A percentile compares a stretch with the other conserved stretches of the same genome.
phyloP scores from a whole-genome alignment of 2,797 vertebrate species.

The Adrianichthys oophorus region DNA sequence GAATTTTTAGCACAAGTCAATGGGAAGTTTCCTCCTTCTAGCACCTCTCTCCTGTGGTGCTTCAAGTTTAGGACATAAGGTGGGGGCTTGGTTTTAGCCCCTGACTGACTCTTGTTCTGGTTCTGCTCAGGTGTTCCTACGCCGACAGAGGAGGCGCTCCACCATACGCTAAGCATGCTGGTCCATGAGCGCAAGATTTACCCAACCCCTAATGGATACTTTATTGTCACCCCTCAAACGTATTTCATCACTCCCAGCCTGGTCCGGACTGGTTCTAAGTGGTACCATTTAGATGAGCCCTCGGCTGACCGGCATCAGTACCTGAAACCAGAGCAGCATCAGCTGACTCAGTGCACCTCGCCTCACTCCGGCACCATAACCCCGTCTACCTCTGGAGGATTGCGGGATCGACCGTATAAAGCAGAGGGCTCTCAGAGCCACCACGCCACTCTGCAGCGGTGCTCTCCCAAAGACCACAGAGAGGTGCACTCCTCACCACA shows the following conservation, averaged over 20 bases:
- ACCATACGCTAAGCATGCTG: constrained; percentile 94
- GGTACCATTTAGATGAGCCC: constrained; percentile 98
- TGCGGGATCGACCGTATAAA: constrained; percentile 89
- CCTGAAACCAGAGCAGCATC: constrained; percentile 68
- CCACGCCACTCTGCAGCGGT: constrained; percentile 90
- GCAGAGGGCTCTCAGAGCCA: constrained; percentile 91
- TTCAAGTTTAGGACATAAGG: too few species aligned
- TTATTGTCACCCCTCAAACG: constrained; percentile 97
- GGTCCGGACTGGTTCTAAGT: constrained; percentile 97
- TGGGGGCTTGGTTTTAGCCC: neutral
- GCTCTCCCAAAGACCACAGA: constrained; percentile 90
- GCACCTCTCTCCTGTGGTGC: too few species aligned
- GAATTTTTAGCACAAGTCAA: too few species aligned
- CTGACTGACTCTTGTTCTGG: neutral
- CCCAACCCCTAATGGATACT: constrained; percentile 95
- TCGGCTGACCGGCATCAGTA: constrained; percentile 83
- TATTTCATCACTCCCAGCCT: constrained; percentile 98
- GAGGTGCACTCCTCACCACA: constrained; percentile 81
- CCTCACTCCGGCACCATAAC: constrained; percentile 93
- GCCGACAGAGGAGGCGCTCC: constrained; percentile 94
- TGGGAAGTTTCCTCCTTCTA: too few species aligned
- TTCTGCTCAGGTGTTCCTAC: constrained; percentile 88
- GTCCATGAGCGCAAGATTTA: constrained; percentile 98
- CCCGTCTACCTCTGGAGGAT: constrained; percentile 91
- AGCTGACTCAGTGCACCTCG: constrained; percentile 88